phyloP scores from a whole-genome alignment of 2,113 vertebrate genomes.

The Proteles cristata region DNA sequence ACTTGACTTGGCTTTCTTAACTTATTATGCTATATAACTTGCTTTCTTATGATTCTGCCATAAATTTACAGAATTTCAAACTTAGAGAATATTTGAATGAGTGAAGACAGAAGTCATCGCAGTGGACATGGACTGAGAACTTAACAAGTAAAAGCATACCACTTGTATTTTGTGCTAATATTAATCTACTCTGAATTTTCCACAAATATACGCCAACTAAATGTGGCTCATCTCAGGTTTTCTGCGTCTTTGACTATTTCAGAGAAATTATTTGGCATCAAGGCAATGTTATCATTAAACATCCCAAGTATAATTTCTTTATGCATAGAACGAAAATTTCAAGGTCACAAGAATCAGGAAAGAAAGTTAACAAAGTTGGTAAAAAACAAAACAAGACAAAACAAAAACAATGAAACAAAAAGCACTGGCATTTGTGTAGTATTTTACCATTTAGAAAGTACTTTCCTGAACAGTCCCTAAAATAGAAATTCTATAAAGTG shows the following conservation, averaged over 20 bases:
- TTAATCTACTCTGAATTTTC: neutral
- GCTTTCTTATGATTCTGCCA: neutral
- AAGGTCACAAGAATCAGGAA: neutral
- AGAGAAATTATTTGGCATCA: neutral
- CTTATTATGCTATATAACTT: neutral
- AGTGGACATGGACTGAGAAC: neutral
- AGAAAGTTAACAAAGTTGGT: neutral
- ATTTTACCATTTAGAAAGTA: neutral
- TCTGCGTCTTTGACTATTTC: neutral
- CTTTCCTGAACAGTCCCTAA: neutral
- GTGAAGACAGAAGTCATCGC: neutral
- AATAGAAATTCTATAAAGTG: neutral
- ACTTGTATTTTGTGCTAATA: neutral
- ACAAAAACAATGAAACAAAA: neutral
- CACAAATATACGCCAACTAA: neutral
- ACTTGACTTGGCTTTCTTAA: neutral
- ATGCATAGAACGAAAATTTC: neutral
- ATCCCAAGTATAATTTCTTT: neutral
- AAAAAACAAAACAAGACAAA: neutral
- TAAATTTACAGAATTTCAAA: neutral
- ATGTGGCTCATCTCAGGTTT: too few species aligned
- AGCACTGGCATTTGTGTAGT: neutral
- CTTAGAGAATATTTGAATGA: neutral
- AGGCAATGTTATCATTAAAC: neutral
- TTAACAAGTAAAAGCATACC: fast-evolving